Evolutionary conservation across 2,113 vertebrate genomes (phyloP), one percentile per base, ranked within the genome.

Genomic region (Sterrhoptilus dennistouni): DNA sequence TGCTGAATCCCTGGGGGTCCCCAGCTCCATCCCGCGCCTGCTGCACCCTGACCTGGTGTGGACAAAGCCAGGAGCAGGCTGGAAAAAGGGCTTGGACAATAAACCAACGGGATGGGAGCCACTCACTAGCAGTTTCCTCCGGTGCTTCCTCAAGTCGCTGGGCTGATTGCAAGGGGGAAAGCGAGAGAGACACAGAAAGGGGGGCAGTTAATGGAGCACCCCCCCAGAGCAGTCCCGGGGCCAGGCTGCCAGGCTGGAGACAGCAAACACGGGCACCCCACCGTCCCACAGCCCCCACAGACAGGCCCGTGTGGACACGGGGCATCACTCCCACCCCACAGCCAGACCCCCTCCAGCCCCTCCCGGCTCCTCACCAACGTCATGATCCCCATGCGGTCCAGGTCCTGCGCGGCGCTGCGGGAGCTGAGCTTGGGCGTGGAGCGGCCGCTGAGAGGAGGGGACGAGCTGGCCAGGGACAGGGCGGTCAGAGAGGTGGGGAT

Each of bases 131-230:
- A 99, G 98, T 99, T 99, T 99, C 97, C 99, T 98, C 96, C 99
- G 98, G 90, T 99, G 99, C 97, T 99, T 99, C 98, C 99, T 98
- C 98, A 99, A 98, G 98, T 99, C 99, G 75, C 99, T 99, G 85
- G 99, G 99, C 99, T 99, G 97, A 97, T 61, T 85, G 96, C 83
- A 96, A 97, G 96, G 96, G 96, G 93, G 94, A 97, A 98, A 95
- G 98, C 95, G 93, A 98, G 86, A 97, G 96, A 82, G 94, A 95
- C 88, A 98, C 82, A 97, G 92, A 96, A 91, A 80, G 74, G 89
- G 76, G 72, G 76, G 88, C 95, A 95, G 90, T 97, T 96, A 97
- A 95, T 89, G 79, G 66, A 86, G 79, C 78, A 78, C 54, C 65
- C 72, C 60, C 56, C 44, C 24, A 21, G 80, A 61, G 35, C 11